Evolutionary conservation across 2,888 invertebrate species (phyloP).

Genomic region (Drosophila meridiana): DNA sequence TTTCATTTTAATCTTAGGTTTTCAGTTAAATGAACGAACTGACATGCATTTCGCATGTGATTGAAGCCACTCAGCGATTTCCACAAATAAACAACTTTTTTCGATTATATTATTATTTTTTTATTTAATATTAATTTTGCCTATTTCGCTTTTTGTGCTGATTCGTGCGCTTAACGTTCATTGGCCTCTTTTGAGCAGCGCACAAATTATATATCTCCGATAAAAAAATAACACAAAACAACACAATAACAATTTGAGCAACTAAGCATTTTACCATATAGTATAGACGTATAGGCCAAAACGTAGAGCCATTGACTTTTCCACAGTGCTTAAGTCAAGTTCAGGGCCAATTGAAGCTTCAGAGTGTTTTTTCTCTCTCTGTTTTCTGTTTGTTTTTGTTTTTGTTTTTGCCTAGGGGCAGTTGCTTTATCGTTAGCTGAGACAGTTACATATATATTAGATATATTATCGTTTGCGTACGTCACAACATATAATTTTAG

Average conservation of each 20-base stretch:
- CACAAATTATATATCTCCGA: conserved; percentile 50
- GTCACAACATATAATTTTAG: conserved; percentile 31
- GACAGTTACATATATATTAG: background rate
- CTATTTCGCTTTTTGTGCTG: conserved; percentile 65
- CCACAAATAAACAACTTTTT: conserved; percentile 55
- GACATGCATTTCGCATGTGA: conserved; percentile 71
- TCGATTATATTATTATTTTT: conserved; percentile 16
- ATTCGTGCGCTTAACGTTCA: conserved; percentile 73
- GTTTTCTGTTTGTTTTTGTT: background rate
- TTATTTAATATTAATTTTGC: conserved; percentile 11
- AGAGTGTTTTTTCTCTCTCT: conserved; percentile 14
- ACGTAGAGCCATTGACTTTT: conserved; percentile 54
- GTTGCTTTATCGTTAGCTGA: conserved; percentile 13
- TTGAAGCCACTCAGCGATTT: conserved; percentile 58
- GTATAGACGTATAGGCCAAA: conserved; percentile 35
- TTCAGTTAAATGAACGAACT: conserved; percentile 10
- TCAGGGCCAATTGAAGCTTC: conserved; percentile 64
- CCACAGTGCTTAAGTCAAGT: conserved; percentile 62
- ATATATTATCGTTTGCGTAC: conserved; percentile 3
- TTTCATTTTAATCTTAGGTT: background rate
- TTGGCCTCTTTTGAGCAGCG: conserved; percentile 60
- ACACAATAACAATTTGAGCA: conserved; percentile 56
- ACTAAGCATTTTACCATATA: conserved; percentile 66
- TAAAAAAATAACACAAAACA: conserved; percentile 49
- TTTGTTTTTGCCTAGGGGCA: conserved; percentile 9